phyloP scores from a whole-genome alignment of 2,113 vertebrate genomes.

The Gasterosteus aculeatus region DNA sequence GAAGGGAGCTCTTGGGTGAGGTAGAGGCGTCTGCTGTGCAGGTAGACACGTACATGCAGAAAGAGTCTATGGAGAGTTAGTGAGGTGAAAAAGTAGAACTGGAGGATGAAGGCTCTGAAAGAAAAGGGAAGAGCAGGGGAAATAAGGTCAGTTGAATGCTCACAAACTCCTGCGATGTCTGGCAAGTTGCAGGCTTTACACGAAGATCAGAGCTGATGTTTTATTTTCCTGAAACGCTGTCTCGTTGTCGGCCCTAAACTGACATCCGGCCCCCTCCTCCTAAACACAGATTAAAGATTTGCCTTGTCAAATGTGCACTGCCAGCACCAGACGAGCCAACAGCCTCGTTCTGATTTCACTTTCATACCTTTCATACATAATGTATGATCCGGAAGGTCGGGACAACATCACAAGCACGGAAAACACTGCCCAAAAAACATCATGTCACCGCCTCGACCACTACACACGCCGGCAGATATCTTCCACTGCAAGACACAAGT shows the following conservation, averaged over 20 bases:
- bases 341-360: slow-evolving; percentile 65
- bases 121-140: neutral
- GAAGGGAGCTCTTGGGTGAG: slow-evolving; percentile 32
- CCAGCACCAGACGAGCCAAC: slow-evolving; percentile 26
- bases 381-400: slow-evolving; percentile 75
- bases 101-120: slow-evolving; percentile 5
- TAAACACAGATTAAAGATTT: slow-evolving; percentile 68
- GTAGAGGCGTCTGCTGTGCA: slow-evolving; percentile 41
- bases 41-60: slow-evolving; percentile 38
- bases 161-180: slow-evolving; percentile 10
- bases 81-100: neutral
- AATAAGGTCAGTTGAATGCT: slow-evolving; percentile 28
- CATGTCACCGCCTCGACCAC: neutral
- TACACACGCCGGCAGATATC: slow-evolving; percentile 41
- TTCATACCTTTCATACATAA: slow-evolving; percentile 75
- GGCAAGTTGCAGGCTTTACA: slow-evolving; percentile 28
- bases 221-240: slow-evolving; percentile 43
- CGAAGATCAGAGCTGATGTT: slow-evolving; percentile 55
- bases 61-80: slow-evolving; percentile 21
- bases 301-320: slow-evolving; percentile 57
- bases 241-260: slow-evolving; percentile 26
- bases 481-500: slow-evolving; percentile 42
- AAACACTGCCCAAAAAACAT: slow-evolving; percentile 38
- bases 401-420: slow-evolving; percentile 69
- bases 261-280: slow-evolving; percentile 29